phyloP scores from a whole-genome alignment of 2,888 invertebrate species.

The Steromphala cineraria region DNA sequence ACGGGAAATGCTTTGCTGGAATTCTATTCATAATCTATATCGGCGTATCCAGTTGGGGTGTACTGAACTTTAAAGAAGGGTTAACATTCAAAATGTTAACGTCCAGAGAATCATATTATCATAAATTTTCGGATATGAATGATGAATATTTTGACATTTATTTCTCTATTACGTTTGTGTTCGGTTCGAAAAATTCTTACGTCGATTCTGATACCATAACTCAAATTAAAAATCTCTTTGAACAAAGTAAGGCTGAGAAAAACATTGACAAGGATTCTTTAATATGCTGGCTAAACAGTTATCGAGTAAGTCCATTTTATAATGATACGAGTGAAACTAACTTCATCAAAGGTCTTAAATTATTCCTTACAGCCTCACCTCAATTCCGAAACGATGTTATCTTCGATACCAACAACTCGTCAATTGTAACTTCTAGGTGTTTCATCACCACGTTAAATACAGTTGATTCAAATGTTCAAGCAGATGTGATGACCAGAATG shows the following conservation, averaged over 20 bases:
- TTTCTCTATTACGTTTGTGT: slow-evolving; percentile 35
- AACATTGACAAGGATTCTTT: slow-evolving; percentile 25
- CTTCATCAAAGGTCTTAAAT: background rate
- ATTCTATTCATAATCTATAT: slow-evolving; percentile 52
- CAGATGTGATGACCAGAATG: slow-evolving; percentile 56
- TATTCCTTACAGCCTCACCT: background rate
- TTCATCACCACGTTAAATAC: slow-evolving; percentile 28
- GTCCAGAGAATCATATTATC: slow-evolving; percentile 55
- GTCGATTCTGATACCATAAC: background rate
- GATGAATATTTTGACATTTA: slow-evolving; percentile 35
- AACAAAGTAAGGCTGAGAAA: slow-evolving; percentile 12
- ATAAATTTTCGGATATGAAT: slow-evolving; percentile 37
- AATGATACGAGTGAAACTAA: background rate
- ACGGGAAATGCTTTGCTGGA: slow-evolving; percentile 43
- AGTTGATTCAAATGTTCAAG: slow-evolving; percentile 79
- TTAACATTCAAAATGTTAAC: slow-evolving; percentile 56
- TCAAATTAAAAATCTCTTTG: slow-evolving; percentile 18
- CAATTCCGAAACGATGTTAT: slow-evolving; percentile 38
- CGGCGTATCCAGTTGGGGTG: slow-evolving; percentile 57
- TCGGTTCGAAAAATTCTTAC: slow-evolving; percentile 26
- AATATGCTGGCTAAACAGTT: slow-evolving; percentile 34
- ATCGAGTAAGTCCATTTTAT: slow-evolving; percentile 6
- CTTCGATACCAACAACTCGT: slow-evolving; percentile 62
- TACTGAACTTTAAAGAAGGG: slow-evolving; percentile 53
- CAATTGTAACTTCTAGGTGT: slow-evolving; percentile 83